A percentile compares a stretch with the other conserved stretches of the same genome.
Evolutionary conservation across 2,888 invertebrate genomes (phyloP).

Genomic region (Perithous albicinctus): DNA sequence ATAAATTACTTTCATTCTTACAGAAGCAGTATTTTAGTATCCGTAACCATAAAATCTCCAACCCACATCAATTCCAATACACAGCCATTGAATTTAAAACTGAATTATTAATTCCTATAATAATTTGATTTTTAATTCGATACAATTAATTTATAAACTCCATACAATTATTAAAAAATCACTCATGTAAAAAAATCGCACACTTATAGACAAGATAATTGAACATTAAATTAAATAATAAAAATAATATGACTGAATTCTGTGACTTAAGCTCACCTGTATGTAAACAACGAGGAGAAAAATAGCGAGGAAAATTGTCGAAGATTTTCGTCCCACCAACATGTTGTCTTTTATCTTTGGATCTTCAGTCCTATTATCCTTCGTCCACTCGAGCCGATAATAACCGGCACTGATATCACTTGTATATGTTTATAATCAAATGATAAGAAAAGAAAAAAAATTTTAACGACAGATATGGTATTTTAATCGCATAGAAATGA

Average conservation of each 20-base stretch:
- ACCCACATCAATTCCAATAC: no score
- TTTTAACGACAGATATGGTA: background rate
- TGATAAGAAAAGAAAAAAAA: background rate
- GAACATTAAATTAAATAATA: background rate
- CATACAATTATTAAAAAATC: no score
- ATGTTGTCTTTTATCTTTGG: conserved; percentile 52
- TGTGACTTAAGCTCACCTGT: conserved; percentile 64
- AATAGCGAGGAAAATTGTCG: conserved; percentile 59
- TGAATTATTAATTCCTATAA: no score
- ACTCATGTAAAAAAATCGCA: no score
- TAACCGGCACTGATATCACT: conserved; percentile 60
- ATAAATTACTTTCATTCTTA: no score
- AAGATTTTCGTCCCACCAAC: conserved; percentile 64
- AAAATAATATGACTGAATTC: background rate
- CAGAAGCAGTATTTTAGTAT: no score
- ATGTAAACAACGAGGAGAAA: conserved; percentile 61
- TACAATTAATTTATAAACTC: no score
- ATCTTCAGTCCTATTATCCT: conserved; percentile 59
- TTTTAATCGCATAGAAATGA: background rate
- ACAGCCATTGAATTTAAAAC: no score
- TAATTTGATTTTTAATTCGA: no score
- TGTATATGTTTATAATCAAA: conserved; percentile 16
- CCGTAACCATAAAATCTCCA: no score
- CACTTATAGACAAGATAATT: no score
- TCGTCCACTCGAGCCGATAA: conserved; percentile 54